phyloP scores from a whole-genome alignment of 2,113 vertebrate genomes.

The Cebidichthys violaceus region DNA sequence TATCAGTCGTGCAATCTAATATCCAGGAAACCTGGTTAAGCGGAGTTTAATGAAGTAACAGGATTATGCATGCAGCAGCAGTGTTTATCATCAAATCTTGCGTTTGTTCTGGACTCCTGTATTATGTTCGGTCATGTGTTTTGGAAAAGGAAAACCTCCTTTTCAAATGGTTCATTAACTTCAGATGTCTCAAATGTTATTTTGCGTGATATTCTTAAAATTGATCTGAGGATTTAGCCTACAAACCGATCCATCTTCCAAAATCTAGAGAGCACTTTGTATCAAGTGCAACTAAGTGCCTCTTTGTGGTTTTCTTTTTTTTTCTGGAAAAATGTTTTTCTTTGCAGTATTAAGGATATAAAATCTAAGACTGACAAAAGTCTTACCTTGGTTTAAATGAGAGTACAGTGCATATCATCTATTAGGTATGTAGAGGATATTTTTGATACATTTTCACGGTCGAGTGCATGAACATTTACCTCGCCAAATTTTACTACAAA shows the following conservation, averaged over 20 bases:
- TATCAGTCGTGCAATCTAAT: conserved; percentile 58
- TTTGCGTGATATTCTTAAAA: conserved; percentile 36
- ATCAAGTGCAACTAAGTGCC: conserved; percentile 62
- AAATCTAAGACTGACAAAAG: conserved; percentile 30
- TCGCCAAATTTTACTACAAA: conserved; percentile 21
- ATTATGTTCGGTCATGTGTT: conserved; percentile 47
- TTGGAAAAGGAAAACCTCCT: conserved; percentile 42
- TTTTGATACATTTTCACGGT: conserved; percentile 23
- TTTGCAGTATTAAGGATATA: conserved; percentile 44
- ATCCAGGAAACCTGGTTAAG: conserved; percentile 56
- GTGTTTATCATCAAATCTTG: conserved; percentile 51
- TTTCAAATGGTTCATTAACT: conserved; percentile 54
- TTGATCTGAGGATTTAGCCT: conserved; percentile 38
- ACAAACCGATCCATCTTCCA: conserved; percentile 5
- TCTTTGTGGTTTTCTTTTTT: conserved; percentile 19
- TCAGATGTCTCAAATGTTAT: conserved; percentile 33
- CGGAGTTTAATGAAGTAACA: conserved; percentile 65
- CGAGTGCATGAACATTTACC: not conserved
- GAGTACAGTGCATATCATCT: conserved; percentile 22
- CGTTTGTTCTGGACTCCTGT: conserved; percentile 45
- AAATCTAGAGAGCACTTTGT: conserved; percentile 18
- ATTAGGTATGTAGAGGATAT: conserved; percentile 5
- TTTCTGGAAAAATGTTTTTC: conserved; percentile 37
- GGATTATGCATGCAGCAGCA: conserved; percentile 38
- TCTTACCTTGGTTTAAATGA: conserved; percentile 40